Conservation (phyloP, 2,888 invertebrate species). For the Maniola hyperantus region DNA sequence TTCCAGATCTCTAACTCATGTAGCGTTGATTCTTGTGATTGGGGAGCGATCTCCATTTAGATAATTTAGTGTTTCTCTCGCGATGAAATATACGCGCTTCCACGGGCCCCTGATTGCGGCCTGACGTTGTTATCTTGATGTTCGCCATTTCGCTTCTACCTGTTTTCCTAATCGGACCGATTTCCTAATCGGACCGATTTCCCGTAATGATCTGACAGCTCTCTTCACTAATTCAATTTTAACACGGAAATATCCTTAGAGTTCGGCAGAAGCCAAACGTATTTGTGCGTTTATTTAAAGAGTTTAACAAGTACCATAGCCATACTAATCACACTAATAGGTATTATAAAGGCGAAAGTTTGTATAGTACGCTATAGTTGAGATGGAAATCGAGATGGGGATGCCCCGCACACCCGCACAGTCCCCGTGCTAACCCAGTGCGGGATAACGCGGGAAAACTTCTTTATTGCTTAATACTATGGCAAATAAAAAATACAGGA, state of each 20-base stretch:
- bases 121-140: conserved; percentile 64
- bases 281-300: no score
- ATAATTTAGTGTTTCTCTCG: conserved; percentile 76
- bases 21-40: conserved; percentile 53
- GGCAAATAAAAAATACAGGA: no score
- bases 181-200: conserved; percentile 35
- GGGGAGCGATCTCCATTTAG: conserved; percentile 78
- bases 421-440: no score
- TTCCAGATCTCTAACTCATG: conserved; percentile 42
- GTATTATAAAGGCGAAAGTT: no score
- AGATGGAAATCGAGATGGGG: no score
- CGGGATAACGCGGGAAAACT: no score
- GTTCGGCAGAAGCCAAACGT: not conserved
- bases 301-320: no score
- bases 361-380: no score
- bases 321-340: no score
- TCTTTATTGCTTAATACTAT: no score
- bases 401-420: no score
- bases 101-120: conserved; percentile 60
- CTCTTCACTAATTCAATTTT: conserved; percentile 4
- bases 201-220: conserved; percentile 11
- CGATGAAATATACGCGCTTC: conserved; percentile 67
- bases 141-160: conserved; percentile 57
- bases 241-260: not conserved
- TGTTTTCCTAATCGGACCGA: conserved; percentile 44